Evolutionary conservation across 2,797 vertebrate genomes (phyloP), one percentile per base, ranked within the genome.

Genomic region (Enteromius treurensis): DNA sequence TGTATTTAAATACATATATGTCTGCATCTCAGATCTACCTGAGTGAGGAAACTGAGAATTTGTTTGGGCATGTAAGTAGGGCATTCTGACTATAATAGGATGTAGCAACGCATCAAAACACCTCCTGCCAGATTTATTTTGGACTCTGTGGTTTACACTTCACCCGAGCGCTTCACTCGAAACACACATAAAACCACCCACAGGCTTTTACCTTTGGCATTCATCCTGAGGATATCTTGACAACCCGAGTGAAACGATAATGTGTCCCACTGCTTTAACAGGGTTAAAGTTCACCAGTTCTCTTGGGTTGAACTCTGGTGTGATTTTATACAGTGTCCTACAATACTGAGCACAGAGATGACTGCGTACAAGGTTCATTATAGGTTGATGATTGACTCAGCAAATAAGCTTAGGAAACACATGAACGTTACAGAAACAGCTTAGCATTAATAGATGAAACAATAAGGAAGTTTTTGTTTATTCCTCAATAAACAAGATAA

Each of bases 261-360:
- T 42, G 11, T 77, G 73, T 82, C 13, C 42, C 17, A 19, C 42
- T 74, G 80, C 15, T 42, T 23, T 42, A 32, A 47, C n/a, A 32
- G 37, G 49, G 34, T 55, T 67, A 77, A 77, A 82, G 81, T 76
- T 37, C 71, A 42, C 32, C 29, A 32, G 10, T 49, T n/a, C 2
- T 76, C n/a, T 49, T 26, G 8, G 23, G 14, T 14, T 67, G n/a
- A 75, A 45, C 11, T 23, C 4, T 82, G 62, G 23, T 68, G 23
- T 68, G 62, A 68, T 77, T 77, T 45, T 53, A 67, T n/a, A 67
- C 40, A 19, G 79, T 64, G 53, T 80, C 19, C 37, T 7, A 47
- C 47, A 64, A 58, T 62, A 68, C n/a, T 29, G 40, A 82, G 81
- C 34, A 53, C 81, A 82, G 17, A 67, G 73, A 47, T 55, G 32